Evolutionary conservation across 2,113 vertebrate genomes (phyloP), one percentile per base, ranked within the genome.

Genomic region (Carettochelys insculpta): DNA sequence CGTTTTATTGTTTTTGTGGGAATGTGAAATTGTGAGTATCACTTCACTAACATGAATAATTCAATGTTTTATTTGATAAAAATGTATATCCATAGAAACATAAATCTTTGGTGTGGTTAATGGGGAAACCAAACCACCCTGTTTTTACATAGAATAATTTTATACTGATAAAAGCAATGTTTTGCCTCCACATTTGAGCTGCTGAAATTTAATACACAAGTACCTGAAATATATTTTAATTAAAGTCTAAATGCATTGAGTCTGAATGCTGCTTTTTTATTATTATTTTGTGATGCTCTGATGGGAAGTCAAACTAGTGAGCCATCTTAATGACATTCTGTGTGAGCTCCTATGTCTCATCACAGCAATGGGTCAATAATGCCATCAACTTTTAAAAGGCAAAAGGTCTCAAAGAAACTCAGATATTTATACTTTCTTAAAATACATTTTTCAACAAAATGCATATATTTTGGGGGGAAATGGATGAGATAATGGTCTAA

Each of bases 141-240:
- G 1, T 0, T 90, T 86, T 52, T 83, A 87, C 88, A 85, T 38
- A 82, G 31, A 17, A 27, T 71, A 51, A 90, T 71, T 93, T 90
- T 51, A 83, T 80, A 77, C 25, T 34, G 31, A 52, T 87, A 68
- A 90, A 87, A 91, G 16, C 6, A 1, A 51, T 90, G 86, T 53
- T 58, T 78, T 43, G 48, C 10, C 8, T 51, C 50, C 14, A 19
- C 34, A 6, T 22, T 53, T 50, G 56, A 38, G 68, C 47, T 76
- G 68, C n/a, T 89, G 90, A 94, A 88, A 89, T 75, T 80, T 38
- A 91, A 68, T 92, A 92, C 90, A 93, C 92, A 88, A 80, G 51
- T 82, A 82, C 71, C 92, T 80, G 77, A 90, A 94, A 87, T 7
- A 24, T 48, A 51, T 82, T 93, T 94, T 50, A n/a, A 27, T 77